Base-by-base conservation (phyloP, 2,797 vertebrate genomes). In the Steatocranus sp. region DNA sequence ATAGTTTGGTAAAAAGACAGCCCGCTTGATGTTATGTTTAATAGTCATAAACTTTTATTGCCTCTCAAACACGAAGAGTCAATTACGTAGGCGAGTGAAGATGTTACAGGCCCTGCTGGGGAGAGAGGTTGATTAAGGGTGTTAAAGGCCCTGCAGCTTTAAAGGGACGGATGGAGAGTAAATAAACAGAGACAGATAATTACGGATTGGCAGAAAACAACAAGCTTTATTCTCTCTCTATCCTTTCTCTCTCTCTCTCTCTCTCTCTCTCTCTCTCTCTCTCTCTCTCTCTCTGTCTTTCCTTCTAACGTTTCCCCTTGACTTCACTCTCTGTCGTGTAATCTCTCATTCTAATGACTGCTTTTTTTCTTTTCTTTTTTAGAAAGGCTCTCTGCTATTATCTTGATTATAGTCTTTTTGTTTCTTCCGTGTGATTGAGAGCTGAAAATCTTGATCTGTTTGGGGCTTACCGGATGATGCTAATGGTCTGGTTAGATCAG, bases 31-130 rank as follows among this genome's bases (percentile, higher is more conserved):
- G 92, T 94, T 96, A 94, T 93, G 94, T 96, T 95, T 95, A 95
- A 96, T 95, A 95, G 92, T 95, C 93, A 95, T 96, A 96, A 96
- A 96, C 93, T 93, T 95, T 94, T 95, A 97, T 94, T 93, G 91
- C 93, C 93, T 94, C 92, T 94, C 91, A 87, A 94, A 95, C 92
- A 93, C 75, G 73, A 95, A 94, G 93, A 96, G 95, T 96, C 95
- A 95, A 96, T 96, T 96, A 96, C 80, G 90, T 93, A 94, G 91
- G 93, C 90, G 90, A 96, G 83, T 87, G 91, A 92, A 93, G 93
- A 93, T 86, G 90, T 89, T 89, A 50, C 76, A 80, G 86, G 84
- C 83, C 86, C 89, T 89, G 88, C 87, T 81, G 90, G 90, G 84
- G 89, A 93, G 92, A 87, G 91, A 93, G 92, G 93, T 94, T 94